A percentile compares a stretch with the other conserved stretches of the same genome.
These are phyloP conservation scores for Fabriciana adippe DNA, from an alignment of 2,888 invertebrate species.

Conservation along the genomic window DNA sequence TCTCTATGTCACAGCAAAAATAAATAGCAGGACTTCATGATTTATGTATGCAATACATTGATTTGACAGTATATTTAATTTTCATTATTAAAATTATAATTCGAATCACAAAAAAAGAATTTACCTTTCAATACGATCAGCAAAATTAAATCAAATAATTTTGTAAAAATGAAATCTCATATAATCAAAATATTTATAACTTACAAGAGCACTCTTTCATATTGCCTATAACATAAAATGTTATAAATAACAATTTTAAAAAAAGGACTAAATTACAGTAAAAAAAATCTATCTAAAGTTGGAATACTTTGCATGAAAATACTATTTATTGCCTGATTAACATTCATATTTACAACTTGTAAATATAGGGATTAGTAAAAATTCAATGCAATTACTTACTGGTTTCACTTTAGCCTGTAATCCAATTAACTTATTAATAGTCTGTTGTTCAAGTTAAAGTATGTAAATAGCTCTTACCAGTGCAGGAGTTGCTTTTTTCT, in stretches of 20 bases:
- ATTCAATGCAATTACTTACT: constrained; percentile 40
- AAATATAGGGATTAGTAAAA: constrained; percentile 24
- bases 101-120: no score
- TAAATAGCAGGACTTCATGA: neutral
- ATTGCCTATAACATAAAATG: constrained; percentile 3
- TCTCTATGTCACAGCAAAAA: neutral
- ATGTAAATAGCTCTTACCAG: constrained; percentile 58
- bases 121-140: no score
- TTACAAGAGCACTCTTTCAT: constrained; percentile 4
- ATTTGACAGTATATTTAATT: no score
- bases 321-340: constrained; percentile 17
- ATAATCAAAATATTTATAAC: constrained; percentile 3
- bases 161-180: neutral
- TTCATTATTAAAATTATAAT: no score
- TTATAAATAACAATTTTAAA: constrained; percentile 10
- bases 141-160: neutral
- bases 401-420: constrained; percentile 41
- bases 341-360: constrained; percentile 25
- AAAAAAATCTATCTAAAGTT: constrained; percentile 16
- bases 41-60: neutral
- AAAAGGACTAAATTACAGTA: constrained; percentile 8
- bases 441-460: constrained; percentile 24
- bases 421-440: constrained; percentile 37
- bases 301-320: constrained; percentile 16
- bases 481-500: constrained; percentile 86